Percentiles rank a stretch among this genome's conserved stretches.
Evolutionary conservation across 2,797 vertebrate genomes (phyloP).

Genomic region (Hippoglossus hippoglossus): DNA sequence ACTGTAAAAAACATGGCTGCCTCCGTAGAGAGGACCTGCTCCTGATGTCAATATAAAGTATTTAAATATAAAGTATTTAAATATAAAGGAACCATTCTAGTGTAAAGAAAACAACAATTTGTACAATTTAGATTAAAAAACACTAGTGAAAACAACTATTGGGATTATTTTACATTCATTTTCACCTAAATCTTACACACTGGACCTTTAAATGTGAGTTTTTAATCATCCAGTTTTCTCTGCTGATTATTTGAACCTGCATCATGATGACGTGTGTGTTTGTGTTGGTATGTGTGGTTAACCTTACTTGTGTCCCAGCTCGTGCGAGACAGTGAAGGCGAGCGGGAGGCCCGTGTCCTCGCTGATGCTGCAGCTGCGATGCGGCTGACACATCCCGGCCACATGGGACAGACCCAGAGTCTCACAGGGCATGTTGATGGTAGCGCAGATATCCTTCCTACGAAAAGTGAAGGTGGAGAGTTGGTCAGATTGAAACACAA

Average conservation of each 20-base stretch:
- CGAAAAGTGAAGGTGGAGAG: not conserved
- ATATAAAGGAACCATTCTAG: too few relatives aligned
- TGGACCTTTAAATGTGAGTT: too few relatives aligned
- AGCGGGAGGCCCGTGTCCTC: conserved; percentile 96
- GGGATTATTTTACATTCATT: too few relatives aligned
- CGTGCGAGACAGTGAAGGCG: conserved; percentile 96
- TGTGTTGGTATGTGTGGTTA: not conserved
- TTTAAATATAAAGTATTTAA: too few relatives aligned
- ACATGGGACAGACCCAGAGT: conserved; percentile 96
- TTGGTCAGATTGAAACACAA: not conserved
- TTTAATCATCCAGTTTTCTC: too few relatives aligned
- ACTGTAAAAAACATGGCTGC: too few relatives aligned
- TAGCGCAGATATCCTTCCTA: conserved; percentile 96
- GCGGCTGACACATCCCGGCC: conserved; percentile 95
- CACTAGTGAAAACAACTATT: too few relatives aligned
- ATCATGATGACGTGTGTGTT: not conserved
- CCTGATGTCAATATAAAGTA: too few relatives aligned
- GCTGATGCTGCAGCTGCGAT: conserved; percentile 94
- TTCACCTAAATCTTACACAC: too few relatives aligned
- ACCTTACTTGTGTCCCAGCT: conserved; percentile 97
- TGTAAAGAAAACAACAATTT: too few relatives aligned
- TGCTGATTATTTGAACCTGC: not conserved
- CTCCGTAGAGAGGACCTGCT: too few relatives aligned
- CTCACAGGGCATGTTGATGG: conserved; percentile 94
- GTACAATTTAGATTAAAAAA: too few relatives aligned